Evolutionary conservation across 2,888 invertebrate species (phyloP).

Genomic region (Chaetogeoica ovagalla): DNA sequence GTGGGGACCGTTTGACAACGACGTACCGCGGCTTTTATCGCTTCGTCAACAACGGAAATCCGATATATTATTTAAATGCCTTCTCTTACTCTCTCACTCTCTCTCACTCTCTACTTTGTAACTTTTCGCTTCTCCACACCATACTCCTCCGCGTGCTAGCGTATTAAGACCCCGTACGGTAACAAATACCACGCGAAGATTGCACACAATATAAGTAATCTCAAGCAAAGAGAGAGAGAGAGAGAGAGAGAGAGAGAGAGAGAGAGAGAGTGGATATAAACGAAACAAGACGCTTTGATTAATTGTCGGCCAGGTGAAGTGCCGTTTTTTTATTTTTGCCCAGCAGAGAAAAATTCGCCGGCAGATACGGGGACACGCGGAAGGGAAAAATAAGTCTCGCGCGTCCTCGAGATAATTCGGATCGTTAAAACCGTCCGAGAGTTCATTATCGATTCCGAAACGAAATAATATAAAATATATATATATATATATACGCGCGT

Average conservation of each 20-base stretch:
- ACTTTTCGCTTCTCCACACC: too few species aligned
- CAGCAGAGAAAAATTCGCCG: neutral
- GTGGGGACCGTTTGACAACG: neutral
- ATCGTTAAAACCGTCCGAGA: constrained; percentile 19
- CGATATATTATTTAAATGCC: constrained; percentile 2
- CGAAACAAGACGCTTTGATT: constrained; percentile 1
- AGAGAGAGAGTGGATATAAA: neutral
- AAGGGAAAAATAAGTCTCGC: neutral
- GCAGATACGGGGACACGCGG: constrained; percentile 1
- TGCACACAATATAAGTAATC: neutral
- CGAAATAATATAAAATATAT: neutral
- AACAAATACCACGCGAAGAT: constrained; percentile 6
- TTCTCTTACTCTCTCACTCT: neutral
- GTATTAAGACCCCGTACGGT: neutral
- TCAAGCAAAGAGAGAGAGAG: neutral
- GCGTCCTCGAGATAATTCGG: constrained; percentile 1
- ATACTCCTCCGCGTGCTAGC: too few species aligned
- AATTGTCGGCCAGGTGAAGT: constrained; percentile 14
- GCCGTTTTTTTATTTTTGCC: too few species aligned
- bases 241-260: too few species aligned
- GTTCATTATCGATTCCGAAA: constrained; percentile 35
- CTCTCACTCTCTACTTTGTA: neutral
- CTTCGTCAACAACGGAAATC: neutral
- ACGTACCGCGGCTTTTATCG: neutral
- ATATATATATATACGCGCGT: neutral